A percentile compares a stretch with the other conserved stretches of the same genome.
Conservation (phyloP, 2,797 vertebrate genomes). For the Ataeniobius toweri region DNA sequence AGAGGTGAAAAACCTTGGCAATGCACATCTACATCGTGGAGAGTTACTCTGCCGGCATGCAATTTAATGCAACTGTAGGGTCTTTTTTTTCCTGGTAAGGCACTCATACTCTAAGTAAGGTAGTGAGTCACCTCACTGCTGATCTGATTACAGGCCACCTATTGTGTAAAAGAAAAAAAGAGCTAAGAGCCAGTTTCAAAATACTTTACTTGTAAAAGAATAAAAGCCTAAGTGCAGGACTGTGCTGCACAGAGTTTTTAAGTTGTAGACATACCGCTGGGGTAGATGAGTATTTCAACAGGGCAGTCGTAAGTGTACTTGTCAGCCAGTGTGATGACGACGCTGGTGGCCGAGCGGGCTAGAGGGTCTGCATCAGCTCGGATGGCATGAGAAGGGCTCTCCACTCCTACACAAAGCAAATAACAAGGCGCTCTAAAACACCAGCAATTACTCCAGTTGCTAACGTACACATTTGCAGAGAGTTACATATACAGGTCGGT, state of each 20-base stretch:
- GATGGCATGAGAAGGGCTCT: conserved; percentile 95
- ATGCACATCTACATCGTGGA: conserved; percentile 53
- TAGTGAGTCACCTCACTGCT: conserved; percentile 46
- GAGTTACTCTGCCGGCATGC: conserved; percentile 34
- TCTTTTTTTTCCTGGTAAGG: conserved; percentile 21
- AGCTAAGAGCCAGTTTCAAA: conserved; percentile 22
- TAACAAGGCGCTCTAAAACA: conserved; percentile 21
- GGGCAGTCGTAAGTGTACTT: conserved; percentile 97
- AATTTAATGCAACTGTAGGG: conserved; percentile 38
- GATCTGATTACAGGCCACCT: conserved; percentile 49
- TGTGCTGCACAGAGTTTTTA: conserved; percentile 11
- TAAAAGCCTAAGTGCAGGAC: conserved; percentile 2
- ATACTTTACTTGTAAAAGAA: conserved; percentile 22
- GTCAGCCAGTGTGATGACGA: conserved; percentile 90
- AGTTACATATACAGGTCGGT: background rate
- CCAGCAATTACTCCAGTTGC: background rate
- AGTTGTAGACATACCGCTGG: conserved; percentile 84
- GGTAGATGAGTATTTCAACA: conserved; percentile 93
- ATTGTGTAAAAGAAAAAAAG: conserved; percentile 8
- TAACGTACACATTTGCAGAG: background rate
- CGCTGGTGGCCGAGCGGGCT: conserved; percentile 88
- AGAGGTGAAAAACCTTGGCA: conserved; percentile 15
- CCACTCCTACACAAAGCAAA: conserved; percentile 84
- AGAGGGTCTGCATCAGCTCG: conserved; percentile 91
- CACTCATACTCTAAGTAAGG: conserved; percentile 28